Conservation (phyloP, 30 jellyfish, hydroid and myxozoan species). For the Nemopilema nomurai region DNA sequence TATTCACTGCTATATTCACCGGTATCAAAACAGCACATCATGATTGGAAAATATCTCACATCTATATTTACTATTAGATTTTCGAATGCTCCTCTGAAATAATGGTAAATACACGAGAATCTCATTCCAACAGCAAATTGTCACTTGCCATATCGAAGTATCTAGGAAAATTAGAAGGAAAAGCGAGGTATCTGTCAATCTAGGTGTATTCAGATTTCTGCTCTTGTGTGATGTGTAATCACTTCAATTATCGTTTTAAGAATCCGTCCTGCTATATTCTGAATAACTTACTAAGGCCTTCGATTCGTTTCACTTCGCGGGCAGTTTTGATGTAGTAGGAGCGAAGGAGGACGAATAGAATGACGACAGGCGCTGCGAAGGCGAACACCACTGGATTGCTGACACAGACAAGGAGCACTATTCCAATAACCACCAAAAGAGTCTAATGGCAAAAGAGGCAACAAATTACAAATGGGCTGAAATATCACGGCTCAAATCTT, state of each 20-base stretch:
- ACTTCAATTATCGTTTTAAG: too few species aligned
- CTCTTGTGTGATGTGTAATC: too few species aligned
- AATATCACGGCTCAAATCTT: too few species aligned
- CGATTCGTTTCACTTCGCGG: conserved; percentile 87
- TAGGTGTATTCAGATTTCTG: too few species aligned
- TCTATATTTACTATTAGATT: too few species aligned
- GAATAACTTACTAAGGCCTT: conserved; percentile 71
- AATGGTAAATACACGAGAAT: background rate
- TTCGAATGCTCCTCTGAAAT: too few species aligned
- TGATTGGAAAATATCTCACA: too few species aligned
- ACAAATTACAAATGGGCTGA: too few species aligned
- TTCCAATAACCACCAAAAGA: conserved; percentile 71
- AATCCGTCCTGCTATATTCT: background rate
- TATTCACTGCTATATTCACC: too few species aligned
- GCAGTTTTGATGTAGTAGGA: conserved; percentile 84
- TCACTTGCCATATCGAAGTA: background rate
- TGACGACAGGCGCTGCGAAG: conserved; percentile 68
- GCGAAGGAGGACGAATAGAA: conserved; percentile 63
- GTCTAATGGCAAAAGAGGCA: conserved; percentile 44
- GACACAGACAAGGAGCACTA: conserved; percentile 67
- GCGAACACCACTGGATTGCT: conserved; percentile 81
- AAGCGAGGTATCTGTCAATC: too few species aligned
- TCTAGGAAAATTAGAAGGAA: too few species aligned
- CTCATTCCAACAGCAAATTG: background rate
- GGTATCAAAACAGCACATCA: too few species aligned